phyloP scores from a whole-genome alignment of 2,888 invertebrate species.

The Eulithis prunata region DNA sequence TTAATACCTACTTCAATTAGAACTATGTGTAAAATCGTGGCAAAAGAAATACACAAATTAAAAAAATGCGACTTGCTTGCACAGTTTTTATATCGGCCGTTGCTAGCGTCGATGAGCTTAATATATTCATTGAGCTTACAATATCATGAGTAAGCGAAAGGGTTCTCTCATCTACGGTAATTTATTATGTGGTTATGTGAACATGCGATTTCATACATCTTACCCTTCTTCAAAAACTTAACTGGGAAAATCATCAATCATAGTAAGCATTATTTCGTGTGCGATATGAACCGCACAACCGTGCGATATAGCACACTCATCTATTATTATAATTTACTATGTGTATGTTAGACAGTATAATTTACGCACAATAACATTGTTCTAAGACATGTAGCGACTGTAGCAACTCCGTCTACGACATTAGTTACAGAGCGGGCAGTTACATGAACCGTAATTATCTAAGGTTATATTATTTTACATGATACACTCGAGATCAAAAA shows the following conservation, averaged over 20 bases:
- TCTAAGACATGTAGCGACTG: conserved; percentile 18
- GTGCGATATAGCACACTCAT: conserved; percentile 51
- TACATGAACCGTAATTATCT: conserved; percentile 39
- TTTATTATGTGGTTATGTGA: conserved; percentile 63
- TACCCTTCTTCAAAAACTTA: conserved; percentile 57
- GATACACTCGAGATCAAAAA: conserved; percentile 19
- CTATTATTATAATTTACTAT: conserved; percentile 44
- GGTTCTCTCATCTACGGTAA: conserved; percentile 59
- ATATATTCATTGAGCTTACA: conserved; percentile 40
- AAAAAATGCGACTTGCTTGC: too few species aligned
- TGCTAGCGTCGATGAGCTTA: too few species aligned
- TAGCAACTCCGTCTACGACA: conserved; percentile 30
- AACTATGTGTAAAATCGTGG: too few species aligned
- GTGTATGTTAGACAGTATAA: conserved; percentile 31
- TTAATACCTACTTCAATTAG: too few species aligned
- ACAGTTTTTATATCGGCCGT: too few species aligned
- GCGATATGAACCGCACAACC: conserved; percentile 48
- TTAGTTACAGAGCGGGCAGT: conserved; percentile 34
- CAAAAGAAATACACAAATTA: too few species aligned
- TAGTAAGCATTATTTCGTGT: conserved; percentile 62
- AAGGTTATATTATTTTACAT: conserved; percentile 34
- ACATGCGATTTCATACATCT: conserved; percentile 59
- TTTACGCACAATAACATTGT: conserved; percentile 28
- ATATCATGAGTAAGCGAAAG: conserved; percentile 52
- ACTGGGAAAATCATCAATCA: conserved; percentile 69